Evolutionary conservation across 1,140 invertebrate genomes (phyloP), one percentile per base, ranked within the genome.

Genomic region (Euglossa dilemma): DNA sequence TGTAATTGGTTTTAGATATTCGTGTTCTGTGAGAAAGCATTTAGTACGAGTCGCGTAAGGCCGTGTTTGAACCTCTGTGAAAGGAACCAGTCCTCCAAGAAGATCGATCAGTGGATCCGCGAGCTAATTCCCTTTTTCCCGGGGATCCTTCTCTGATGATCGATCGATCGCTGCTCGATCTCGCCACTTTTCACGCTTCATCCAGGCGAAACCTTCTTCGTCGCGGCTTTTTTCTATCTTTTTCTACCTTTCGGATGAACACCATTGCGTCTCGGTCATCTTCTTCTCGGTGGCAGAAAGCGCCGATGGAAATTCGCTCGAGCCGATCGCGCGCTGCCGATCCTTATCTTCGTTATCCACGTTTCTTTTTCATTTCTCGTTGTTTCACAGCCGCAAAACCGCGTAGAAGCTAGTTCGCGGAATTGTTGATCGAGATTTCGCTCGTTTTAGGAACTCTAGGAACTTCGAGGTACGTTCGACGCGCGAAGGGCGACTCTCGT

Each of bases 211-310:
- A 74, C 43, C 50, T 36, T 64, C 43, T 56, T 28, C 76, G 54
- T 56, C 66, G 36, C 81, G 47, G 81, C 56, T 78, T 83, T 83
- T n/a, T 83, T 78, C 74, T 83, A 83, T 77, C 64, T 54, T 83
- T 83, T 83, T 83, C 74, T 83, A 87, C 81, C 81, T 79, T 87
- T 83, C 50, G 45, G 56, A 88, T 81, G 80, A 83, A 75, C 18
- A 43, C 84, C 63, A 80, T 43, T n/a, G 25, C 52, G 72, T 61
- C 63, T 75, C 71, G 72, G 57, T 45, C n/a, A 36, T 67, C 73
- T 50, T 45, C n/a, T n/a, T 67, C 73, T 50, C 80, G 80, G 72
- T 52, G 72, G 67, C 70, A 20, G 54, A 25, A 47, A 59, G 18
- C 67, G 45, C 61, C 66, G 23, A 77, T 78, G 75, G 36, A 66